Base-by-base conservation (phyloP, 2,888 invertebrate genomes). In the Romanomermis culicivorax region DNA sequence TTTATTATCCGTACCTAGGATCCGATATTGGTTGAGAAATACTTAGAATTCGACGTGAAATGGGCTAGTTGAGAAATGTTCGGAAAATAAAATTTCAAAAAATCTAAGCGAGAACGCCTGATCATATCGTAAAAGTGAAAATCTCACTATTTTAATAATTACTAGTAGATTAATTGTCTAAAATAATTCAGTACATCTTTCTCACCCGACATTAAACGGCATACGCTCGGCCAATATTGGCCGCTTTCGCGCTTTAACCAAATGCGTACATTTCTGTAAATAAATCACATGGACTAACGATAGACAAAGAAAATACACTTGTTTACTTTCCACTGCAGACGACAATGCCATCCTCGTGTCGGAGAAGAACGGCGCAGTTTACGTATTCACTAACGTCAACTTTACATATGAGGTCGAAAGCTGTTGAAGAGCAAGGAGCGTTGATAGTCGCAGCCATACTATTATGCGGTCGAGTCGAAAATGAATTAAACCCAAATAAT, bases 221-320 rank as follows among this genome's bases (percentile, higher is more conserved):
- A 93, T 65, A 97, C 87, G 66, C 88, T 89, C 0, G 95, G 95
- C 95, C 95, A 97, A 70, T 89, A 97, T 68, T 93, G 91, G 2
- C 93, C 95, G 1, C 88, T 88, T 70, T 95, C 95, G 59, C 95
- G 77, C 70, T 89, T 91, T 63, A 95, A 72, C 88, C 93, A 95
- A 61, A 97, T 85, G 70, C 93, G 77, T 42, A 97, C 81, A 58
- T 89, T 89, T 73, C 93, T 93, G 67, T 2, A 73, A 70, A 11
- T 59, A 51, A 51, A n/a, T 25, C 42, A 14, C 26, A 56, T 1
- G 2, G 20, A 26, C 3, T 52, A 27, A 56, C 14, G n/a, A 47
- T 23, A 57, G n/a, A 29, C 20, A 17, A 7, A 24, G 20, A n/a
- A n/a, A n/a, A n/a, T n/a, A n/a, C n/a, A n/a, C n/a, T n/a, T n/a